Evolutionary conservation across 35 echinoderm and acorn worm species (phyloP), one percentile per base, ranked within the genome.

Genomic region (Apostichopus californicus): DNA sequence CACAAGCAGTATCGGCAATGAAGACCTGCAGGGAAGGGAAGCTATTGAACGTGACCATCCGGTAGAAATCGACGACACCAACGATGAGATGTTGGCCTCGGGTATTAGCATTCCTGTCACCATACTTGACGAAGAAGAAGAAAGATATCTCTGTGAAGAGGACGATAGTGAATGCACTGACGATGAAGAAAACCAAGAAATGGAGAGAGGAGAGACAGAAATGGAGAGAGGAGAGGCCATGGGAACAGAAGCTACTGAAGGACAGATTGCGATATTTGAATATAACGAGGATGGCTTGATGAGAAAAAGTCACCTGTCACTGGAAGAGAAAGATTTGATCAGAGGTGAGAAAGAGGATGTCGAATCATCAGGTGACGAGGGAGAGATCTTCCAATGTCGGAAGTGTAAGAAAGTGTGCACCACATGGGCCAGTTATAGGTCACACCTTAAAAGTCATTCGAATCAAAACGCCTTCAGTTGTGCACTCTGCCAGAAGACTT

Each of bases 371-470:
- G 89, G 77, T 2, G 77, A 79, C 5, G 89, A 91, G 24, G 13
- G 57, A 57, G 91, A 92, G 24, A 14, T 12, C 5, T 92, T 92
- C 68, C 56, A 92, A 25, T 92, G 91, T 56, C 78, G 70, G 1
- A 71, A 13, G 14, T 92, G 91, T 84, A 53, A 83, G 7, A 81
- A 52, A 18, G 79, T 83, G n/a, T 92, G 60, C 61, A 54, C 78
- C 14, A 92, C 91, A 1, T 83, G 80, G 91, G 54, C 78, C 7
- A 34, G 78, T 83, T 84, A 66, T 26, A 55, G 80, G 24, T 28
- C 59, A 5, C 91, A 92, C 46, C 79, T 92, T 8, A 92, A 92
- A 73, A 92, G 91, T 55, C 91, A 92, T 84, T 77, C 57, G 3
- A 83, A 79, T 54, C 77, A 54, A 71, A 73, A 61, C 56, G 55